Percentiles rank a stretch among this genome's conserved stretches.
These are phyloP conservation scores for Danio albolineatus DNA, from an alignment of 2,797 vertebrate species.

Conservation along the genomic window DNA sequence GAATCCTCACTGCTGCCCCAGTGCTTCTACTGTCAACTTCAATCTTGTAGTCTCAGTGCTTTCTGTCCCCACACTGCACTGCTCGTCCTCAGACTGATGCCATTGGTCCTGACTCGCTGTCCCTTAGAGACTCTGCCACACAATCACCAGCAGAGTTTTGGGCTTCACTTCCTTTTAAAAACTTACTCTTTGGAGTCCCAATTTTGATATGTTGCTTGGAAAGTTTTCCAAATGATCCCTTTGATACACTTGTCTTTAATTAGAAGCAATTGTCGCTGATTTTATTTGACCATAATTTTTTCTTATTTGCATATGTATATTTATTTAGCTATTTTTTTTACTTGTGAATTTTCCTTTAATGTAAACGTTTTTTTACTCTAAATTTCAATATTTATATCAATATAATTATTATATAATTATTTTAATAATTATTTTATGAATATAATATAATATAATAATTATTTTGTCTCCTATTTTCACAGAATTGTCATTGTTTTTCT, in stretches of 20 bases:
- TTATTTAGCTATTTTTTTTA: too few species aligned
- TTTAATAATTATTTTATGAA: too few species aligned
- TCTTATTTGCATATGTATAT: too few species aligned
- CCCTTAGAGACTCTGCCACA: constrained; percentile 42
- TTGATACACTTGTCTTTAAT: background rate
- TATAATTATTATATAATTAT: too few species aligned
- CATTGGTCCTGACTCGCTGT: constrained; percentile 53
- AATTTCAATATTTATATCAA: too few species aligned
- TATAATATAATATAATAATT: too few species aligned
- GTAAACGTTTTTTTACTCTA: too few species aligned
- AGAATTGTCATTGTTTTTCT: too few species aligned
- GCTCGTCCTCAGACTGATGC: constrained; percentile 43
- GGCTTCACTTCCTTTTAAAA: constrained; percentile 12
- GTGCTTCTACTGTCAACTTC: constrained; percentile 50
- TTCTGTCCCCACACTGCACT: constrained; percentile 39
- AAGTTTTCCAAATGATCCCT: background rate
- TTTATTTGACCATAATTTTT: background rate
- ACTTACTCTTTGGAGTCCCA: background rate
- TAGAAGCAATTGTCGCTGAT: too few species aligned
- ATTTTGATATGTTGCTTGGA: background rate
- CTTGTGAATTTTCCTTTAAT: too few species aligned
- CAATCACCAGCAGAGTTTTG: constrained; percentile 43
- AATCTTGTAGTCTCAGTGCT: constrained; percentile 42
- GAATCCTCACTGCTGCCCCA: constrained; percentile 36
- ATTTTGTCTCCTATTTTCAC: too few species aligned